Conservation (phyloP, 2,888 invertebrate genomes). For the Rugalucina vietnamica region DNA sequence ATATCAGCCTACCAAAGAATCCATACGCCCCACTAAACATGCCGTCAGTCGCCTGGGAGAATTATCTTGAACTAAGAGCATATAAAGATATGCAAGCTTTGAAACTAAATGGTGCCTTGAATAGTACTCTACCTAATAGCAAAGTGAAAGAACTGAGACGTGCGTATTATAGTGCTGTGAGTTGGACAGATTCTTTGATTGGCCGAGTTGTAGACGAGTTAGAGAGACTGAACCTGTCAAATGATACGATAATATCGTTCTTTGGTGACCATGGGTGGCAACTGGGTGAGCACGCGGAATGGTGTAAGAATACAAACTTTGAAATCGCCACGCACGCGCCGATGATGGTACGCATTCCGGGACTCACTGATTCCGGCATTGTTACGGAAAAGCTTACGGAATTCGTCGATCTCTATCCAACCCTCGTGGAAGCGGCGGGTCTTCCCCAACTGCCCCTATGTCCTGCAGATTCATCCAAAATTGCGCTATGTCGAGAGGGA, state of each 20-base stretch:
- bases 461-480: conserved; percentile 53
- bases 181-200: conserved; percentile 62
- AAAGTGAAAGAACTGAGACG: conserved; percentile 58
- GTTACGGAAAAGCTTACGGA: conserved; percentile 66
- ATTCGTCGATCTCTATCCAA: conserved; percentile 73
- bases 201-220: conserved; percentile 58
- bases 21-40: conserved; percentile 65
- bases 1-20: conserved; percentile 64
- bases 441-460: conserved; percentile 51
- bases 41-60: conserved; percentile 70
- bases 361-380: conserved; percentile 64
- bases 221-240: conserved; percentile 46
- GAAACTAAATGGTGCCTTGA: conserved; percentile 63
- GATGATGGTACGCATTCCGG: conserved; percentile 71
- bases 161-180: conserved; percentile 66
- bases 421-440: conserved; percentile 70
- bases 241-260: conserved; percentile 67
- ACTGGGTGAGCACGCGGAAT: conserved; percentile 72
- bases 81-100: conserved; percentile 61
- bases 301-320: conserved; percentile 73
- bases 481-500: conserved; percentile 66
- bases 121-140: conserved; percentile 66
- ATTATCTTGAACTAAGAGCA: conserved; percentile 62
- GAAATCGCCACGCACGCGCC: conserved; percentile 70
- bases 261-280: conserved; percentile 73